Evolutionary conservation across 2,113 vertebrate species (phyloP).

Genomic region (Stomatorhinus ivindoensis): DNA sequence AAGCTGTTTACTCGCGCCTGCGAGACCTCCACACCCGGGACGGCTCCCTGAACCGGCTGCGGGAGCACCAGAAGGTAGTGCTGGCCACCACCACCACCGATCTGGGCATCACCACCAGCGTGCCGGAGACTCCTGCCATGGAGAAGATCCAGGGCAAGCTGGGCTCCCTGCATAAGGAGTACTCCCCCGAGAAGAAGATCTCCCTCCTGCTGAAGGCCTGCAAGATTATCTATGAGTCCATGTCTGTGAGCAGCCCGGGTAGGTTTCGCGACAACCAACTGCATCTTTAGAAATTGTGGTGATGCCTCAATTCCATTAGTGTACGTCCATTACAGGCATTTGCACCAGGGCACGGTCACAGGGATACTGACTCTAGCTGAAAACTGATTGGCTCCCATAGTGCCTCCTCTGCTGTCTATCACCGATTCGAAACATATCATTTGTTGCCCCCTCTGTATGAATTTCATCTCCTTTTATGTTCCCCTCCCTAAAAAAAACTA

Average conservation of each 20-base stretch:
- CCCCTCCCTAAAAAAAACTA: background rate
- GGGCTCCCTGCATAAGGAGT: constrained; percentile 74
- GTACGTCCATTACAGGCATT: background rate
- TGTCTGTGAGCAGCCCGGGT: constrained; percentile 87
- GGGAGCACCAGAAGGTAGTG: constrained; percentile 78
- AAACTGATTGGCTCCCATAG: background rate
- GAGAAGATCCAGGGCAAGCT: constrained; percentile 90
- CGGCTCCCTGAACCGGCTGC: constrained; percentile 69
- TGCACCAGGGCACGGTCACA: background rate
- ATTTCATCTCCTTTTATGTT: background rate
- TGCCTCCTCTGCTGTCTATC: background rate
- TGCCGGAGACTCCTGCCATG: constrained; percentile 77
- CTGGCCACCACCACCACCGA: constrained; percentile 85
- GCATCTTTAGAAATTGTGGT: background rate
- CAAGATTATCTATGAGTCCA: constrained; percentile 96
- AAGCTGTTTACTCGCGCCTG: constrained; percentile 71
- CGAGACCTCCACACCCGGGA: constrained; percentile 70
- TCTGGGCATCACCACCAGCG: constrained; percentile 79
- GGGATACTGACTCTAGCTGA: background rate
- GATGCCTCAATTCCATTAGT: background rate
- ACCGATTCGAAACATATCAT: background rate
- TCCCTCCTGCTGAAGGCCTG: constrained; percentile 84
- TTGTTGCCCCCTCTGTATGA: background rate
- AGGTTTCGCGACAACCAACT: constrained; percentile 17
- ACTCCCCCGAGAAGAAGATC: constrained; percentile 93